Base-by-base conservation (phyloP, 2,888 invertebrate species). In the Dorcus parallelipipedus region DNA sequence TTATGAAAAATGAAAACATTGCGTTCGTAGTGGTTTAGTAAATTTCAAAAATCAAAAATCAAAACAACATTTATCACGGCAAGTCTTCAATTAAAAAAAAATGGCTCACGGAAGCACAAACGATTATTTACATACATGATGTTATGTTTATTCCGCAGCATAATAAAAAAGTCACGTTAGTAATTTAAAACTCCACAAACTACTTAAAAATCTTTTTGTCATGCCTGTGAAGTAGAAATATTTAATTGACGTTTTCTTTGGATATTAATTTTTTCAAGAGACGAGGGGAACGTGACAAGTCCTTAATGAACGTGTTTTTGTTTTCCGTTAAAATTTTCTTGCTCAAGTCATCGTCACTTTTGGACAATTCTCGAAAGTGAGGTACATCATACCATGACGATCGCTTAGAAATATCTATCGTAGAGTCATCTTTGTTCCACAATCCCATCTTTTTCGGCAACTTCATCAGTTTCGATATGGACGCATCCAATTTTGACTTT, bases 391-490 rank as follows among this genome's bases (percentile, higher is more conserved):
- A 71, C 73, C 73, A 75, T 38, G 74, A 73, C 9, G 59, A 68
- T 64, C 57, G 59, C 49, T 49, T 59, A n/a, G 38, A 51, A 55
- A 56, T 54, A 59, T 17, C 43, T 53, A 58, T 43, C 45, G 53
- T 43, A 50, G 61, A 78, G 41, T 81, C 81, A 61, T 68, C 73
- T 75, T 80, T 83, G 65, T 81, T 76, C 83, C 84, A 84, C 73
- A 84, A 83, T 41, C 79, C 81, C 59, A 85, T 74, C 76, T 83
- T 84, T 63, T 81, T 79, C 6, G 84, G 83, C 52, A 85, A 71
- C 60, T 82, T 82, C 58, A 84, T 78, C 58, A 84, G 65, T 61
- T 73, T 73, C 43, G 69, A 50, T 56, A 73, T 61, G 50, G 56
- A 56, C 10, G 52, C 45, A 23, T 59, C 59, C 17, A 59, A 26